These are phyloP conservation scores for Notamacropus eugenii DNA, from an alignment of 2,797 vertebrate species.

Conservation along the genomic window DNA sequence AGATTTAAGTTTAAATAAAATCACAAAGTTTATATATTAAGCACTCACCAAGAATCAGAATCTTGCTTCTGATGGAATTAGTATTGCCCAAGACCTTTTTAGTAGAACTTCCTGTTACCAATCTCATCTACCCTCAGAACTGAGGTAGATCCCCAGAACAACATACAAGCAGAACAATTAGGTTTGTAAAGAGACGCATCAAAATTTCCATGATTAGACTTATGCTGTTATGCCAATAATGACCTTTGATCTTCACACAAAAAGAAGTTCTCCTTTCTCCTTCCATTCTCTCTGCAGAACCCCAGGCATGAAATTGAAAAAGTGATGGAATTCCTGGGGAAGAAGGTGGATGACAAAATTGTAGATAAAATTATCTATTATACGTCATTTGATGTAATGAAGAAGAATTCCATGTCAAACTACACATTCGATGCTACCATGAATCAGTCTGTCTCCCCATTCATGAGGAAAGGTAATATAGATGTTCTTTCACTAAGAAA, in stretches of 20 bases:
- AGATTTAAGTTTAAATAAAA: background rate
- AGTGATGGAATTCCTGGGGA: constrained; percentile 88
- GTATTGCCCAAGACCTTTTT: background rate
- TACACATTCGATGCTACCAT: constrained; percentile 86
- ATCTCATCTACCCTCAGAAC: background rate
- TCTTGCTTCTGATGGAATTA: background rate
- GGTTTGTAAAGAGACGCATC: background rate
- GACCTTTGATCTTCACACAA: background rate
- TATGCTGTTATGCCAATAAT: background rate
- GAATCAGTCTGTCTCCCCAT: constrained; percentile 86
- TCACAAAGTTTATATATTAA: background rate
- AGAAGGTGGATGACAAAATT: constrained; percentile 83
- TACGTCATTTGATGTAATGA: constrained; percentile 91
- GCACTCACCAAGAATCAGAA: background rate
- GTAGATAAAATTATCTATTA: constrained; percentile 86
- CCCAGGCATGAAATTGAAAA: constrained; percentile 88
- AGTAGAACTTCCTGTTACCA: background rate
- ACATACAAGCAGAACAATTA: background rate
- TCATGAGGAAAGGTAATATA: constrained; percentile 93
- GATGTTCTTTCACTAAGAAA: background rate
- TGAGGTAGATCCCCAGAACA: background rate
- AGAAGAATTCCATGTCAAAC: constrained; percentile 91
- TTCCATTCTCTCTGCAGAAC: constrained; percentile 82
- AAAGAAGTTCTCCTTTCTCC: background rate
- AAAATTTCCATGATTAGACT: background rate